phyloP scores from a whole-genome alignment of 2,797 vertebrate species.

The Molossus molossus region DNA sequence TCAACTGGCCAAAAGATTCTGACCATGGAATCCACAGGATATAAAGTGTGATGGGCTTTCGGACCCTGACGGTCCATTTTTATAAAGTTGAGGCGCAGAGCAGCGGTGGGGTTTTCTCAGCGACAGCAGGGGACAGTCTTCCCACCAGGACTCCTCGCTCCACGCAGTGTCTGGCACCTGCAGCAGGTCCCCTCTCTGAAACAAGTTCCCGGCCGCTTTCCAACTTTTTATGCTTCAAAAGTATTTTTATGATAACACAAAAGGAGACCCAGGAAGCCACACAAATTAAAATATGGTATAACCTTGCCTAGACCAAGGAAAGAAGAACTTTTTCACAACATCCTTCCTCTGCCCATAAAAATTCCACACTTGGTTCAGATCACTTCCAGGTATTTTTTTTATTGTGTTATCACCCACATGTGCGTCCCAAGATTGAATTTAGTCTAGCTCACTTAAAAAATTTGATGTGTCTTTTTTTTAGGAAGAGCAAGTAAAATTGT shows the following conservation, averaged over 20 bases:
- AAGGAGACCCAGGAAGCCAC: not conserved
- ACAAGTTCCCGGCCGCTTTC: not conserved
- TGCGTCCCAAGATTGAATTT: not conserved
- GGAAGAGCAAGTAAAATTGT: too few species aligned
- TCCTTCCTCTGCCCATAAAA: not conserved
- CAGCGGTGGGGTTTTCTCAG: not conserved
- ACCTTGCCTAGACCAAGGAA: not conserved
- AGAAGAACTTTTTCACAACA: not conserved
- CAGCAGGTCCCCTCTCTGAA: not conserved
- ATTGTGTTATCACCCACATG: not conserved
- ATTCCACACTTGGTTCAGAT: not conserved
- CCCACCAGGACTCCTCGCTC: fast-evolving
- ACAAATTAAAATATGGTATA: not conserved
- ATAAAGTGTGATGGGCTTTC: not conserved
- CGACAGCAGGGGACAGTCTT: fast-evolving
- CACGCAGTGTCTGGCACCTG: not conserved
- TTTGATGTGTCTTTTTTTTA: not conserved
- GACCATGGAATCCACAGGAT: not conserved
- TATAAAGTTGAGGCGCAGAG: not conserved
- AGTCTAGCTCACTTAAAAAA: not conserved
- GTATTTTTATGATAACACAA: not conserved
- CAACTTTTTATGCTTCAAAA: slow-evolving; percentile 28
- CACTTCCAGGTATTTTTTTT: not conserved
- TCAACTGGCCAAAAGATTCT: not conserved
- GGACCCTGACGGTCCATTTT: not conserved